Base-by-base conservation (phyloP, 2,113 vertebrate genomes). In the Delphinapterus leucas region DNA sequence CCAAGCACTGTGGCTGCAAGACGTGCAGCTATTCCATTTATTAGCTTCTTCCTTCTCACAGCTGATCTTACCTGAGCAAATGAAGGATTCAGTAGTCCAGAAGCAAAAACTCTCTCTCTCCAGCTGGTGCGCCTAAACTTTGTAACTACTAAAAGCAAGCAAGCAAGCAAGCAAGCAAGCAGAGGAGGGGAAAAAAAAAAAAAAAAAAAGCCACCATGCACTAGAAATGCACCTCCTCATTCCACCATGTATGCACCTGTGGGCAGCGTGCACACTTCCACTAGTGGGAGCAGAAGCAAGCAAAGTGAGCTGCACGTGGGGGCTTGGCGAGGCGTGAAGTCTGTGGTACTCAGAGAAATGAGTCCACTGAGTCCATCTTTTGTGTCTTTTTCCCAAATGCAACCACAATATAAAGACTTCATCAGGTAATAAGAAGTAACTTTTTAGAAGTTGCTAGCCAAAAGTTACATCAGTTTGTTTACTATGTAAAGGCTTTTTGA, bases 361-460 rank as follows among this genome's bases (percentile, higher is more conserved):
- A 97, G 8, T 80, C 68, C 73, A 94, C 18, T 0, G 3, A 97
- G 36, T 79, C 76, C 86, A 88, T 86, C 63, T 94, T 95, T 26
- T 41, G 20, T 41, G 31, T 96, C 38, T 96, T 97, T 97, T 95
- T 97, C 68, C 71, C 84, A 96, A 95, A 98, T 23, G 93, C 12
- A 92, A 2, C 89, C 31, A 92, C 88, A 92, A 71, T 33, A 93
- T 63, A 95, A 97, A 71, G 33, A 91, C 88, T 96, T 97, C 96
- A 65, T 63, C 33, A 88, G 63, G 82, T 90, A 97, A 44, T 60
- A 95, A 47, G 6, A 97, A 92, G 33, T 55, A 95, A 96, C 71
- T 41, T 41, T 58, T 20, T 23, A n/a, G 73, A 96, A 86, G 61
- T 38, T 93, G 17, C 2, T 38, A 96, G 49, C 4, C 92, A 96